These are phyloP conservation scores for Amyelois transitella DNA, from an alignment of 1,140 invertebrate species.

Conservation along the genomic window DNA sequence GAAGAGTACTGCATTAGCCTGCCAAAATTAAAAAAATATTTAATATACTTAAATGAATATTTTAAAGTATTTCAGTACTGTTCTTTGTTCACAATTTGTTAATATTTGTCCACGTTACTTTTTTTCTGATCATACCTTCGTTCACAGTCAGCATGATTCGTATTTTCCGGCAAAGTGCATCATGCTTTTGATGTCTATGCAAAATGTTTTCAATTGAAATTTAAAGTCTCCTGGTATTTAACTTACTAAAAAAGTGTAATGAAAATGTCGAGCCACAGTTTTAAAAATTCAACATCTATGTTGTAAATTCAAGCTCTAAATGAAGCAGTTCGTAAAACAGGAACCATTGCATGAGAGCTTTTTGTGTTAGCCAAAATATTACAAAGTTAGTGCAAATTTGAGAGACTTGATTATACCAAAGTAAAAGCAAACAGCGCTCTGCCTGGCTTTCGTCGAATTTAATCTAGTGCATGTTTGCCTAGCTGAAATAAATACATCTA, in stretches of 20 bases:
- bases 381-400: slow-evolving; percentile 42
- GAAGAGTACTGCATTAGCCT: slow-evolving; percentile 40
- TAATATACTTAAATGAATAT: neutral
- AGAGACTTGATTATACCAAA: slow-evolving; percentile 21
- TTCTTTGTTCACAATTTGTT: slow-evolving; percentile 39
- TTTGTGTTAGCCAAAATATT: slow-evolving; percentile 55
- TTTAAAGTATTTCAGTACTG: slow-evolving; percentile 28
- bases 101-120: slow-evolving; percentile 38
- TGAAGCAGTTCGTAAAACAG: slow-evolving; percentile 18
- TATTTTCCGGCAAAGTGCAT: slow-evolving; percentile 63
- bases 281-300: neutral
- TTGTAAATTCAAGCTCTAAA: slow-evolving; percentile 19
- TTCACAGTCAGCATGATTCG: slow-evolving; percentile 65
- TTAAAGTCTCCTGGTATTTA: too few relatives aligned
- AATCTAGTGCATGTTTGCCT: slow-evolving; percentile 38
- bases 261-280: neutral
- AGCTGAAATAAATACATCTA: slow-evolving; percentile 18
- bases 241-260: neutral
- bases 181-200: slow-evolving; percentile 73
- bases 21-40: neutral
- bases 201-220: slow-evolving; percentile 16
- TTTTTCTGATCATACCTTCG: slow-evolving; percentile 32
- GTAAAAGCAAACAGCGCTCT: slow-evolving; percentile 38
- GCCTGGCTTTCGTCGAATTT: slow-evolving; percentile 51
- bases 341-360: slow-evolving; percentile 62